Evolutionary conservation across 2,113 vertebrate genomes (phyloP).

Genomic region (Hirundichthys speculiger): DNA sequence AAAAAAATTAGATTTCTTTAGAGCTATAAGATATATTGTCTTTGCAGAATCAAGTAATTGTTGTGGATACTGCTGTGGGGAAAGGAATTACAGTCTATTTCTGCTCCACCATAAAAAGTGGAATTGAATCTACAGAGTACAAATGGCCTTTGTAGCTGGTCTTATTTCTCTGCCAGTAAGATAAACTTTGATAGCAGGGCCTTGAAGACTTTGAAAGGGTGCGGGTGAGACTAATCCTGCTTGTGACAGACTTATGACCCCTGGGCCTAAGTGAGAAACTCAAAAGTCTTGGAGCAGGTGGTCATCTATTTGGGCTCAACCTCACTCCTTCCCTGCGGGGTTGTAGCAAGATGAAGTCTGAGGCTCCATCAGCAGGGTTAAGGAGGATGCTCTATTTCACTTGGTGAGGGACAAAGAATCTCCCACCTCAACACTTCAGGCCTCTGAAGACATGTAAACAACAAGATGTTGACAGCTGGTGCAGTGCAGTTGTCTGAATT

Average conservation of each 20-base stretch:
- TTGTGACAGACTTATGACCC: conserved; percentile 55
- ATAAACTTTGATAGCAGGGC: conserved; percentile 59
- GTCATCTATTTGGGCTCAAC: conserved; percentile 43
- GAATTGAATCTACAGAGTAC: conserved; percentile 45
- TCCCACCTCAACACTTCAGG: conserved; percentile 27
- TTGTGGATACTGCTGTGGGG: conserved; percentile 5
- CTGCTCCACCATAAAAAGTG: conserved; percentile 41
- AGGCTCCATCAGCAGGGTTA: conserved; percentile 43
- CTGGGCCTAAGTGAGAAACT: conserved; percentile 37
- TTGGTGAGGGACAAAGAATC: conserved; percentile 32
- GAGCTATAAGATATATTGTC: not conserved
- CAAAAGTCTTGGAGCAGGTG: conserved; percentile 40
- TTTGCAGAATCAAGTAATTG: conserved; percentile 25
- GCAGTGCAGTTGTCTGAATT: conserved; percentile 47
- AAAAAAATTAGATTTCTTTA: not conserved
- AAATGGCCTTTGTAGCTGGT: conserved; percentile 47
- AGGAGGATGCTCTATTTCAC: conserved; percentile 49
- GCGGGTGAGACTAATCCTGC: conserved; percentile 53
- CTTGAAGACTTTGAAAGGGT: conserved; percentile 56
- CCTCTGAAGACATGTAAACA: conserved; percentile 55
- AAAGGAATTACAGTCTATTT: conserved; percentile 46
- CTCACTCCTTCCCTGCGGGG: conserved; percentile 23
- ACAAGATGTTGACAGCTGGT: conserved; percentile 54
- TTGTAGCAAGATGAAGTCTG: conserved; percentile 34
- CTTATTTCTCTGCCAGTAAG: conserved; percentile 50